Conservation (phyloP, 2,113 vertebrate genomes). For the Oostethus manadensis region DNA sequence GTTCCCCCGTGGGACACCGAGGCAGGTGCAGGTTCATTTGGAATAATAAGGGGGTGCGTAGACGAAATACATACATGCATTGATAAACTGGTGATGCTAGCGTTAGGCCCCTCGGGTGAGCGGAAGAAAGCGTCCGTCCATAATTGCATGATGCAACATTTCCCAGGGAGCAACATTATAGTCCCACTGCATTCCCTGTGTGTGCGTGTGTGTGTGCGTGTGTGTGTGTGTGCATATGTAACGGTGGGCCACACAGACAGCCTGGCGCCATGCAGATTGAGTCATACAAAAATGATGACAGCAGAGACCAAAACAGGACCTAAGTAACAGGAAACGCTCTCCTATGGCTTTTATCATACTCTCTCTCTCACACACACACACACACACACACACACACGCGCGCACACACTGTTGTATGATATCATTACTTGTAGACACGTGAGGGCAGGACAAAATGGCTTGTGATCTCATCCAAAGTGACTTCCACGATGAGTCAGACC, state of each 20-base stretch:
- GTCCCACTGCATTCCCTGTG: conserved; percentile 55
- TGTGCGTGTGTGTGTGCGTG: conserved; percentile 20
- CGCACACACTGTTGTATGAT: background rate
- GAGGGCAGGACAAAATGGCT: conserved; percentile 11
- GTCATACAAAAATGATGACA: conserved; percentile 60
- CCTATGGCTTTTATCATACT: no score
- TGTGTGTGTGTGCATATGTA: conserved; percentile 22
- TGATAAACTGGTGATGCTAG: conserved; percentile 61
- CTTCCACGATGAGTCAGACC: conserved; percentile 30
- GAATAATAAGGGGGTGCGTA: conserved; percentile 42
- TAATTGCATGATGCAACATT: conserved; percentile 61
- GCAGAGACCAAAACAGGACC: conserved; percentile 34
- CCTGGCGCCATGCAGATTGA: conserved; percentile 76
- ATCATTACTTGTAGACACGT: conserved; percentile 4
- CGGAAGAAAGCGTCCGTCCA: conserved; percentile 19
- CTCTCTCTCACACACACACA: conserved; percentile 32
- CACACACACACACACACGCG: conserved; percentile 23
- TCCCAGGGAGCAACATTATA: conserved; percentile 61
- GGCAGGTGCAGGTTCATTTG: conserved; percentile 62
- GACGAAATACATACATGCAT: conserved; percentile 37
- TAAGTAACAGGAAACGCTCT: background rate
- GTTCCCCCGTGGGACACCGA: conserved; percentile 53
- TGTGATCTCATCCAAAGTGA: conserved; percentile 39
- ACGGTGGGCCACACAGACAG: conserved; percentile 57
- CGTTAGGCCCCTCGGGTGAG: conserved; percentile 36